Base-by-base conservation (phyloP, 2,888 invertebrate genomes). In the Laspeyria flexula region DNA sequence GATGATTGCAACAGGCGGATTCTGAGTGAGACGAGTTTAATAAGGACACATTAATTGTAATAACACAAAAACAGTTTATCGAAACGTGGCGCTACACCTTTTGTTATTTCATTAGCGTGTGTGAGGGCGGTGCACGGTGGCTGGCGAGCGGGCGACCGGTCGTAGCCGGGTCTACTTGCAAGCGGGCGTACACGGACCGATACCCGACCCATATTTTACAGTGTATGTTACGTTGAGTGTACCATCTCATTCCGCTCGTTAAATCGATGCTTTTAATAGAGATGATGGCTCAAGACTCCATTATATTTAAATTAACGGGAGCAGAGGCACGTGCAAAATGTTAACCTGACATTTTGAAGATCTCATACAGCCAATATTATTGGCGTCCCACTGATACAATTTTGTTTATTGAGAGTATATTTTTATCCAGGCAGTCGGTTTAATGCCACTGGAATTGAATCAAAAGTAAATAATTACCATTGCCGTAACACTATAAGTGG, bases 211-310 rank as follows among this genome's bases (percentile, higher is more conserved):
- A 86, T 85, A 86, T 86, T 43, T 83, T 70, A 72, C 74, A 60
- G 66, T 60, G 51, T 60, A 63, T 61, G 62, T 68, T 21, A 63
- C 65, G 60, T 69, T 66, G 68, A 68, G 75, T 73, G 69, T 71
- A 69, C 83, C 75, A 80, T 85, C 81, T 82, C 82, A 85, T 83
- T 83, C 81, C 79, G 81, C 85, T 85, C 84, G 87, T 85, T 87
- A 85, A 84, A 85, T 88, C 83, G 82, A 86, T 83, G 86, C 86
- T 88, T 86, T 85, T 87, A 87, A 87, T 87, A 88, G 85, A 86
- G 75, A 85, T 83, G 86, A 86, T 86, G 80, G 77, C 78, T 81
- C 76, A 79, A 82, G 78, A 81, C 77, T 81, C 73, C 79, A 80
- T 82, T 85, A 79, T 79, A 81, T 83, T 77, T 75, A 81, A 79